Evolutionary conservation across 1,140 invertebrate species (phyloP).

Genomic region (Lasaia peninsularis): DNA sequence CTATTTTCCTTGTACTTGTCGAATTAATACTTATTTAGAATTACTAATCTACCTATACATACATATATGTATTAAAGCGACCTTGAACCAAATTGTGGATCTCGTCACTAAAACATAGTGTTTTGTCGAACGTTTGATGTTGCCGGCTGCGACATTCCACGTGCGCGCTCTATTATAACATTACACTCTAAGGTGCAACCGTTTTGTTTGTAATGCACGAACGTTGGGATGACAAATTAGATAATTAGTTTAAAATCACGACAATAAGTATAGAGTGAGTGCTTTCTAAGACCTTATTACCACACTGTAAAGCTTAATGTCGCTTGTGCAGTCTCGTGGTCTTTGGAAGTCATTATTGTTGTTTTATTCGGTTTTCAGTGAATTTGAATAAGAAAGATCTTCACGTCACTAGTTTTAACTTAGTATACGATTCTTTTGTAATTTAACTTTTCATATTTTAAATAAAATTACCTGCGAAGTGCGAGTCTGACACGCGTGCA

Average conservation of each 20-base stretch:
- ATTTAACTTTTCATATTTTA: too few species aligned
- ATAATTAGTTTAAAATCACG: constrained; percentile 54
- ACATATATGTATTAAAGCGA: too few species aligned
- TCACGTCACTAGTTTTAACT: background rate
- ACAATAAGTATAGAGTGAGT: constrained; percentile 23
- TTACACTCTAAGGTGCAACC: constrained; percentile 19
- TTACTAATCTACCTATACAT: too few species aligned
- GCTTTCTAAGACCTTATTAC: constrained; percentile 26
- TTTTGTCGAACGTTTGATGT: too few species aligned
- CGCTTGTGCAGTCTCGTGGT: constrained; percentile 16
- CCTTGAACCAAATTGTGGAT: too few species aligned
- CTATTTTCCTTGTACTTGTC: too few species aligned
- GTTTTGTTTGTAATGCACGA: constrained; percentile 37
- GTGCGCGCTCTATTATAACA: background rate
- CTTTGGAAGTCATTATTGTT: constrained; percentile 9
- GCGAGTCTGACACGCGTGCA: too few species aligned
- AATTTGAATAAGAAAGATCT: constrained; percentile 9
- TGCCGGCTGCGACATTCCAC: background rate
- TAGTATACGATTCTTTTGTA: background rate
- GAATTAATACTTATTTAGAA: too few species aligned
- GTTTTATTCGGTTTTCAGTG: constrained; percentile 14
- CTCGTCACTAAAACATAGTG: too few species aligned
- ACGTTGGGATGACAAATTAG: constrained; percentile 55
- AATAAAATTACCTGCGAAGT: too few species aligned
- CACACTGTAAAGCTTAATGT: constrained; percentile 25